Percentiles rank a stretch among this genome's conserved stretches.
Evolutionary conservation across 2,113 vertebrate genomes (phyloP).

Genomic region (Dendrocopos noguchii): DNA sequence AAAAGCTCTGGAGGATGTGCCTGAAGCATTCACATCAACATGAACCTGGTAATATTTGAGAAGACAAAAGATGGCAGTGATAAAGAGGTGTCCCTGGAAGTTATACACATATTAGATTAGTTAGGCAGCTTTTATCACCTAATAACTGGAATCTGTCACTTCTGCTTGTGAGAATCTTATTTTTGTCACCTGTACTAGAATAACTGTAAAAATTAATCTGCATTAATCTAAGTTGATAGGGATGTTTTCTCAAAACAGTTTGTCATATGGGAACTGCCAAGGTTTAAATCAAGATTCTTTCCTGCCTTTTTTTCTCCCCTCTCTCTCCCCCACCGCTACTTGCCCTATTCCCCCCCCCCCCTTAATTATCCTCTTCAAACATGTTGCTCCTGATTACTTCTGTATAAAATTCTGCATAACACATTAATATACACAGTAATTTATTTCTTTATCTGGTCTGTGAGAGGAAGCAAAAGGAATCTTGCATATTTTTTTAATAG

Average conservation of each 20-base stretch:
- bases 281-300: neutral
- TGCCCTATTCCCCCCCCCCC: too few relatives aligned
- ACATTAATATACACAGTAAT: neutral
- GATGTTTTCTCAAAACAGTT: neutral
- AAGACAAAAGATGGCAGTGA: neutral
- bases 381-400: neutral
- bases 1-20: neutral
- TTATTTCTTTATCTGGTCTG: neutral
- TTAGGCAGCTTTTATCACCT: neutral
- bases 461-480: neutral
- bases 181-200: neutral
- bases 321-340: too few relatives aligned
- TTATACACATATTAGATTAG: neutral
- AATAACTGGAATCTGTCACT: neutral
- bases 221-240: neutral
- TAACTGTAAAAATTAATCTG: neutral
- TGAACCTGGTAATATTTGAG: neutral
- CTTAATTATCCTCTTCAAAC: neutral
- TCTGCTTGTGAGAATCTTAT: neutral
- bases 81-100: neutral
- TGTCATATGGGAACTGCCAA: neutral
- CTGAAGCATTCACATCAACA: neutral
- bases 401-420: neutral
- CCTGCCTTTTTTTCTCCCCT: neutral
- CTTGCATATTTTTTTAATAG: neutral